A percentile compares a stretch with the other conserved stretches of the same genome.
These are phyloP conservation scores for Hemicentrotus pulcherrimus DNA, from an alignment of 35 echinoderm and acorn worm species.

Conservation along the genomic window DNA sequence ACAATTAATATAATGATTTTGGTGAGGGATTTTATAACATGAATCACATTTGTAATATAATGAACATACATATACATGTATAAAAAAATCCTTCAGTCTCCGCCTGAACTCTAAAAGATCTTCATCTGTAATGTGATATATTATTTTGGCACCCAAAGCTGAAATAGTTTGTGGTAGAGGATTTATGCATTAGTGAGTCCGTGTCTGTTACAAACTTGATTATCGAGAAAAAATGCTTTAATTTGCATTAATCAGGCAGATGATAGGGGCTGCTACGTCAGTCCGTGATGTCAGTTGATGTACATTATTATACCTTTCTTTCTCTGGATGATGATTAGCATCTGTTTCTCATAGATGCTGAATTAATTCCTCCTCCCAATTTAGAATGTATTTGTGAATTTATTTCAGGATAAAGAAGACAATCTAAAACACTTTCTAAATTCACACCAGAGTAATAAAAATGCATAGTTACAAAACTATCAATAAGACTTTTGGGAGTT, in stretches of 20 bases:
- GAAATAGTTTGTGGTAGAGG: neutral
- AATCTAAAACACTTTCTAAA: neutral
- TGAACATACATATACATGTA: too few relatives aligned
- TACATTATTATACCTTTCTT: neutral
- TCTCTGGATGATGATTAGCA: neutral
- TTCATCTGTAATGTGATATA: neutral
- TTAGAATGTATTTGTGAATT: neutral
- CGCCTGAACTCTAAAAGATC: neutral
- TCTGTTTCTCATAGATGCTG: neutral
- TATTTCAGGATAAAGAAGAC: neutral
- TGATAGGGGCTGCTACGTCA: neutral
- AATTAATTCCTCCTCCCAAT: neutral
- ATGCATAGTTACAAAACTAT: too few relatives aligned
- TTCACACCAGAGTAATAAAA: too few relatives aligned
- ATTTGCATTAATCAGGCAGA: neutral
- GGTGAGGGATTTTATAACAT: too few relatives aligned
- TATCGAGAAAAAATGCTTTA: neutral
- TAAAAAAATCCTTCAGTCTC: neutral
- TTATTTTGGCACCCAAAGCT: neutral
- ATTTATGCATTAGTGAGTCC: neutral
- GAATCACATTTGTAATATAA: too few relatives aligned
- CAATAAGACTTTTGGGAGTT: too few relatives aligned
- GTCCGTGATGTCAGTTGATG: neutral
- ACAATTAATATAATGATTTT: too few relatives aligned
- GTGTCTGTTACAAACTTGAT: neutral